Evolutionary conservation across 2,888 invertebrate genomes (phyloP).

Genomic region (Xylota sylvarum): DNA sequence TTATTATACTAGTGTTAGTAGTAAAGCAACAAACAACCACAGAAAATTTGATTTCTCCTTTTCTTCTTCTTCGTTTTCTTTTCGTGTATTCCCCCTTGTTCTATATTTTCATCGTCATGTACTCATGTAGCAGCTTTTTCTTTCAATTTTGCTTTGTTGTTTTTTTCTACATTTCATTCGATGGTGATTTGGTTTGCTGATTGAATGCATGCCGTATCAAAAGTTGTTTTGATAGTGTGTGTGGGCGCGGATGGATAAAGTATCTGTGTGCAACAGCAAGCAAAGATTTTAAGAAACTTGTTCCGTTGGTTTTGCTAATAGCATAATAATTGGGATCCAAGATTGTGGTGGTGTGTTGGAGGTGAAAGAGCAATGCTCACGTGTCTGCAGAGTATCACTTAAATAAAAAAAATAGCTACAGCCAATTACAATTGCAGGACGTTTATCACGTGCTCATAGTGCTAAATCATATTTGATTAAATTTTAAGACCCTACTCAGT

Average conservation of each 20-base stretch:
- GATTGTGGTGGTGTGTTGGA: background rate
- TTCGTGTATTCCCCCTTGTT: slow-evolving; percentile 7
- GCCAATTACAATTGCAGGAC: slow-evolving; percentile 35
- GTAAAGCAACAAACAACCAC: slow-evolving; percentile 35
- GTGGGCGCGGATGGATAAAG: slow-evolving; percentile 38
- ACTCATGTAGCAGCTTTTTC: slow-evolving; percentile 54
- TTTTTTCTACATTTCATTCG: slow-evolving; percentile 63
- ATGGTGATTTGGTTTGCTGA: slow-evolving; percentile 23
- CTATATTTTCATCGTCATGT: slow-evolving; percentile 16
- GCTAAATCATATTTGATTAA: too few relatives aligned
- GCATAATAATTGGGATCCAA: slow-evolving; percentile 21
- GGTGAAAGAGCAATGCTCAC: slow-evolving; percentile 43
- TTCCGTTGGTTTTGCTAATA: slow-evolving; percentile 59
- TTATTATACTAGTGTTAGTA: slow-evolving; percentile 3
- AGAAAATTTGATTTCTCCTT: slow-evolving; percentile 51
- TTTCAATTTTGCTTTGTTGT: slow-evolving; percentile 68
- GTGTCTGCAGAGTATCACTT: slow-evolving; percentile 44
- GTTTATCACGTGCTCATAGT: slow-evolving; percentile 51
- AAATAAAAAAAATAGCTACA: slow-evolving; percentile 20
- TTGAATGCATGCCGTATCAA: slow-evolving; percentile 44
- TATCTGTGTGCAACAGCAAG: slow-evolving; percentile 29
- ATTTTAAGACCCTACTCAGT: too few relatives aligned
- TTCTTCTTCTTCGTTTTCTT: slow-evolving; percentile 33
- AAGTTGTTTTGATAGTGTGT: slow-evolving; percentile 31
- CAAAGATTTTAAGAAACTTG: slow-evolving; percentile 37